These are phyloP conservation scores for Chymomyza caudatula DNA, from an alignment of 2,888 invertebrate species.

Conservation along the genomic window DNA sequence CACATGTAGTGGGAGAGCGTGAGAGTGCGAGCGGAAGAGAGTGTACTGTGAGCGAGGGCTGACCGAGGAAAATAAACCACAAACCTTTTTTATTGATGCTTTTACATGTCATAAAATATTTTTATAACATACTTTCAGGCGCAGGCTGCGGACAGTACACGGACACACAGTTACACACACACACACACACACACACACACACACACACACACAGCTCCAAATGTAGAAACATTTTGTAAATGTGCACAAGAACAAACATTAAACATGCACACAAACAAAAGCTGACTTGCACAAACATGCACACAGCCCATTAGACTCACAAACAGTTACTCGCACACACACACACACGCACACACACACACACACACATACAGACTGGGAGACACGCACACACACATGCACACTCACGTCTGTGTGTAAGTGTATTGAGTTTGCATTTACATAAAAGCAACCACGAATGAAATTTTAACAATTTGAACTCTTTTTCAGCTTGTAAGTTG, in stretches of 20 bases:
- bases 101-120: constrained; percentile 70
- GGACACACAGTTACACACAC: constrained; percentile 5
- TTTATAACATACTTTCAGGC: constrained; percentile 61
- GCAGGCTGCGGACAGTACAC: constrained; percentile 13
- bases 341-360: background rate
- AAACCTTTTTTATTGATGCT: constrained; percentile 64
- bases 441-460: constrained; percentile 47
- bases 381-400: background rate
- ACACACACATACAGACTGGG: background rate
- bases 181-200: background rate
- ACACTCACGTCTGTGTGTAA: too few relatives aligned
- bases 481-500: constrained; percentile 5
- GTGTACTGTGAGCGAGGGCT: background rate
- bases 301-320: background rate
- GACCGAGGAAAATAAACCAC: constrained; percentile 4
- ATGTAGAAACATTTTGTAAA: constrained; percentile 47
- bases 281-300: background rate
- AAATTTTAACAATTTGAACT: constrained; percentile 58
- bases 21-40: background rate
- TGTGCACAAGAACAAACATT: constrained; percentile 32
- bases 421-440: constrained; percentile 36
- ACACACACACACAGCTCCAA: constrained; percentile 6
- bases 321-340: background rate
- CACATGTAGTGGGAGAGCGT: background rate
- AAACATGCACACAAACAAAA: constrained; percentile 13